Base-by-base conservation (phyloP, 2,888 invertebrate species). In the Cataglyphis livida region DNA sequence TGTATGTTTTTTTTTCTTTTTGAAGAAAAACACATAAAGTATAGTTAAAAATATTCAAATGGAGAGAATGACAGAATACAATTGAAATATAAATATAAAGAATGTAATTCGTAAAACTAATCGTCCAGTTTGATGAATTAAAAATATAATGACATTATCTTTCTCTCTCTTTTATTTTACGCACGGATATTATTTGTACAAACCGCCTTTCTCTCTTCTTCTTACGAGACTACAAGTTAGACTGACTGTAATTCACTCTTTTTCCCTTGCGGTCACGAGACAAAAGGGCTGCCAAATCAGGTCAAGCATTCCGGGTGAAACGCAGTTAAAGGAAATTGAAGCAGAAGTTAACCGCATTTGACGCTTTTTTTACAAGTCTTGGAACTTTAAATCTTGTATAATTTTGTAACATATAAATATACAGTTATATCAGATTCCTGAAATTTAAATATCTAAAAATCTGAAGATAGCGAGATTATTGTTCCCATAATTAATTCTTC, bases 211-310 rank as follows among this genome's bases (percentile, higher is more conserved):
- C 1, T 6, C 18, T 18, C 10, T 48, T 18, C 5, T 5, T 18
- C 0, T 66, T 35, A 38, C 18, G 44, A 48, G 65, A 41, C 44
- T 25, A 35, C 62, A 62, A 74, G 62, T 38, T 78, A 21, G n/a
- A 15, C 70, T 83, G 78, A 83, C 79, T 70, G n/a, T 83, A 79
- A 83, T 54, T 83, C 61, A 59, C 61, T 38, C 38, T 66, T 68
- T 38, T 51, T 48, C 21, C 28, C 61, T 44, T 15, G 48, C 15
- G 66, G 44, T 66, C 61, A 78, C 76, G 82, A 66, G 76, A 78
- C 66, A n/a, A 62, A 61, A 74, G 28, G 44, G 48, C 28, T 62
- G 59, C 18, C 12, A 35, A 35, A 32, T n/a, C 44, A 61, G 68
- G 66, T 82, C 82, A 66, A 66, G 76, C 76, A 76, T 76, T 38